Evolutionary conservation across 1,140 invertebrate species (phyloP).

Genomic region (Sitobion miscanthi): DNA sequence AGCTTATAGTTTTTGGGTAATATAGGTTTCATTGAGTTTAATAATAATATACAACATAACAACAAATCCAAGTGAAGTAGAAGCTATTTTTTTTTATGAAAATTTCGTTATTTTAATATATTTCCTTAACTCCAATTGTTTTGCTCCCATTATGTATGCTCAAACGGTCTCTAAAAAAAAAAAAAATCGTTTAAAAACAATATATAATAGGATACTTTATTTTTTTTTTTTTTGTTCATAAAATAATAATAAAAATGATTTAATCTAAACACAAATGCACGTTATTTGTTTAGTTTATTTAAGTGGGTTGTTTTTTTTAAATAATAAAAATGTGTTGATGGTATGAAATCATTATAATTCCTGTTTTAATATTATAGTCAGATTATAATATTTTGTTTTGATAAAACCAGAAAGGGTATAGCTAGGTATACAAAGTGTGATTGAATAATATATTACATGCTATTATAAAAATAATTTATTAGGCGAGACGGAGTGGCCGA

Average conservation of each 20-base stretch:
- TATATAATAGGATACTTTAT: constrained; percentile 6
- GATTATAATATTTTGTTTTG: neutral
- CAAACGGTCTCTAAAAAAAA: neutral
- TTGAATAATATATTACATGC: neutral
- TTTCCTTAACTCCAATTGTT: neutral
- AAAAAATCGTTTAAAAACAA: neutral
- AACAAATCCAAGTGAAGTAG: neutral
- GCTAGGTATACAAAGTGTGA: neutral
- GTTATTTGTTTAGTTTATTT: neutral
- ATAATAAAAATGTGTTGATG: neutral
- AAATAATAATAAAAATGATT: constrained; percentile 14
- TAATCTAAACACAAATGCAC: neutral
- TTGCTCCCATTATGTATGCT: neutral
- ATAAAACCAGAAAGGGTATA: neutral
- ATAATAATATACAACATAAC: neutral
- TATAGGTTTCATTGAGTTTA: neutral
- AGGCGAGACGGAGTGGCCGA: no score
- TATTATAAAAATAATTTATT: neutral
- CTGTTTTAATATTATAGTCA: neutral
- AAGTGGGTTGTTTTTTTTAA: neutral
- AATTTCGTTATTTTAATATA: neutral
- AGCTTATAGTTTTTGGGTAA: neutral
- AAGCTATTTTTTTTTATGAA: constrained; percentile 1
- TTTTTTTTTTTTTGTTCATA: neutral
- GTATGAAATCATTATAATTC: neutral